Evolutionary conservation across 1,140 invertebrate species (phyloP), one percentile per base, ranked within the genome.

Genomic region (Drosophila lacertosa): DNA sequence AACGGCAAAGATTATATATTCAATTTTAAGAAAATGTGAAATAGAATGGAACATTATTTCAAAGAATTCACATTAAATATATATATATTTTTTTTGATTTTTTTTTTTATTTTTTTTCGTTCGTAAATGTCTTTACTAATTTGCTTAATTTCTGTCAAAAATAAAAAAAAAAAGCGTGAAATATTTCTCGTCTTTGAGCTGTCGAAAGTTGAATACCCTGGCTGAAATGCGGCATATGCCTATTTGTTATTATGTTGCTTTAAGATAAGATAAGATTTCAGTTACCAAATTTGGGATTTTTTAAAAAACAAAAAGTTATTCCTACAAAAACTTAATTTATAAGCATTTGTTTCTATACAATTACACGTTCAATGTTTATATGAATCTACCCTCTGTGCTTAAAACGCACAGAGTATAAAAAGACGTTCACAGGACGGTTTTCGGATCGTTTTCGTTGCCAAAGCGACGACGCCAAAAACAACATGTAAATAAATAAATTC

Each of bases 81-180:
- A n/a, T n/a, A n/a, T n/a, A n/a, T n/a, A n/a, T n/a, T n/a, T n/a
- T n/a, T n/a, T n/a, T n/a, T n/a, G n/a, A n/a, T n/a, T 73, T 63
- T 48, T 47, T 53, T 57, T 42, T 69, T 66, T 40, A 62, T 40
- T 74, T 69, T 40, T 68, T 44, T 45, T 57, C 47, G 50, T 70
- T 77, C 26, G 11, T 48, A 44, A 72, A 77, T 54, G 77, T 73
- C 64, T 84, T 53, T 42, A 70, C 81, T 86, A 88, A 86, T 86
- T 86, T 86, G 77, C 77, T 81, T 81, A 74, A 77, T 81, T 88
- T 86, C 65, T 88, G 82, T 70, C 81, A 77, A 7, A 35, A 60
- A 33, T 50, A 22, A n/a, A 26, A 47, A 26, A 26, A 32, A n/a
- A 42, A 63, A 9, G n/a, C 9, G 45, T 9, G 26, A 45, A 40